phyloP scores from a whole-genome alignment of 2,888 invertebrate genomes.

The Caprella mutica region DNA sequence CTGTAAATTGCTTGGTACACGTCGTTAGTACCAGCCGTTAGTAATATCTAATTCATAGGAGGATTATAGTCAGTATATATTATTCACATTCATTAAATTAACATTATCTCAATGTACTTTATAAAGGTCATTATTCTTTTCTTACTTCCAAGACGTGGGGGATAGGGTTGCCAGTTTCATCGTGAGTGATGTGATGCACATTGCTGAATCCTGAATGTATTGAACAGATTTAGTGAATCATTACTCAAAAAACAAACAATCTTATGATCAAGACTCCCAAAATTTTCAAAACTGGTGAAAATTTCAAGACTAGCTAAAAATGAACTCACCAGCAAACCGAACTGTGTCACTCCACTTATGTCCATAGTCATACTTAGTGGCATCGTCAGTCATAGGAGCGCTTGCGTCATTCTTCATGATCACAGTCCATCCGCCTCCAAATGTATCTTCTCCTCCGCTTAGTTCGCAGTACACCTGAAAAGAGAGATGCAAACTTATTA shows the following conservation, averaged over 20 bases:
- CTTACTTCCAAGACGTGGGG: slow-evolving; percentile 1
- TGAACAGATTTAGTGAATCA: too few species aligned
- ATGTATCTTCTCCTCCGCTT: not conserved
- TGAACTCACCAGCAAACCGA: not conserved
- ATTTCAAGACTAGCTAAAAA: not conserved
- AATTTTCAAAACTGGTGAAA: not conserved
- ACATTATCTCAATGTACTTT: too few species aligned
- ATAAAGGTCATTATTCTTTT: too few species aligned
- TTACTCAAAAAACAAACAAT: too few species aligned
- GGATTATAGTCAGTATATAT: too few species aligned
- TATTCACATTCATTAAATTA: too few species aligned
- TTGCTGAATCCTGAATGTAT: not conserved
- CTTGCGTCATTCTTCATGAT: not conserved
- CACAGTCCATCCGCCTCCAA: not conserved
- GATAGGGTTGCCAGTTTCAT: not conserved
- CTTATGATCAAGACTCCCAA: not conserved
- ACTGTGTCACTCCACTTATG: not conserved
- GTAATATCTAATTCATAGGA: too few species aligned
- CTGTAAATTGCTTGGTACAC: too few species aligned
- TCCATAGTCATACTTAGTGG: not conserved
- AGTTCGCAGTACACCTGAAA: slow-evolving; percentile 5
- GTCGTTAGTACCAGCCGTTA: too few species aligned
- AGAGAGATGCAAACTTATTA: too few species aligned
- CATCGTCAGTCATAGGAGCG: not conserved
- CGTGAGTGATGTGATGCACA: not conserved